phyloP scores from a whole-genome alignment of 2,113 vertebrate genomes.

The Ictalurus furcatus region DNA sequence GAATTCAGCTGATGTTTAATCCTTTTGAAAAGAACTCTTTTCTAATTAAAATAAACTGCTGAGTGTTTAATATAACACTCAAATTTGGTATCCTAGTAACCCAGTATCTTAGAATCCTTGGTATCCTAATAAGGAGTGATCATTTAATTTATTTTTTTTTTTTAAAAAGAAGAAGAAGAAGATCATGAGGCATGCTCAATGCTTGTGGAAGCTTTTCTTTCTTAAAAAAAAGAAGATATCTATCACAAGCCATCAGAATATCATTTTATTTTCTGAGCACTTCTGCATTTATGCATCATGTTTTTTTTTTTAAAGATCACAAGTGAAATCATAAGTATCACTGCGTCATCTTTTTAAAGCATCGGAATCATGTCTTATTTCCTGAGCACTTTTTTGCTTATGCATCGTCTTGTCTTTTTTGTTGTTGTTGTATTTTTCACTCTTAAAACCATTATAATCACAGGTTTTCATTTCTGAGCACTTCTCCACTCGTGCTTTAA shows the following conservation, averaged over 20 bases:
- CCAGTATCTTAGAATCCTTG: not conserved
- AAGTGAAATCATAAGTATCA: not conserved
- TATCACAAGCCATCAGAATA: not conserved
- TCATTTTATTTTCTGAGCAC: not conserved
- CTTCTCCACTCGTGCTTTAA: not conserved
- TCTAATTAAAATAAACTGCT: not conserved
- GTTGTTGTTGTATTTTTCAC: not conserved
- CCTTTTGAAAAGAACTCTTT: not conserved
- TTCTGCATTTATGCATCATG: not conserved
- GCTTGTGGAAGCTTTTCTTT: not conserved
- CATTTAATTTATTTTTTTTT: not conserved
- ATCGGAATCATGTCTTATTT: not conserved
- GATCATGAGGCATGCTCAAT: not conserved
- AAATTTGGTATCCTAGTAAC: constrained; percentile 1
- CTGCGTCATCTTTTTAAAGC: not conserved
- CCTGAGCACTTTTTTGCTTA: not conserved
- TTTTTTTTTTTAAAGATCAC: no score
- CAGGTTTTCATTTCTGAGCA: not conserved
- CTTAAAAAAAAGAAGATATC: not conserved
- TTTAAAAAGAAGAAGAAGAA: not conserved
- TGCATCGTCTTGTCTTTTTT: not conserved
- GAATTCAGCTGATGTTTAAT: not conserved
- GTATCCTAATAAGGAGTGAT: not conserved
- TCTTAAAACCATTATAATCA: not conserved
- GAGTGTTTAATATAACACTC: not conserved